Conservation (phyloP, 2,113 vertebrate genomes). For the Salvelinus sp. region DNA sequence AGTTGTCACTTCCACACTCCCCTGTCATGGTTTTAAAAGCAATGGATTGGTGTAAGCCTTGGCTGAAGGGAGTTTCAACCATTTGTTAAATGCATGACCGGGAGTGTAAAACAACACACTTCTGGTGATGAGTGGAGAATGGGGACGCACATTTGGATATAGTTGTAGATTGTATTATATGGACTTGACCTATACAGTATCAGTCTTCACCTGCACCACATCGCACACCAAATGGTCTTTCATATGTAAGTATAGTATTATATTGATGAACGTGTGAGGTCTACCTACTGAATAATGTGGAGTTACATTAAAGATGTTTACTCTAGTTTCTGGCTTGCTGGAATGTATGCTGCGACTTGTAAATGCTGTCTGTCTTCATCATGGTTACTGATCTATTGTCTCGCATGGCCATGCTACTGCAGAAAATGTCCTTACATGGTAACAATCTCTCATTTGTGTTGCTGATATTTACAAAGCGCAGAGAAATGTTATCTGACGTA, state of each 20-base stretch:
- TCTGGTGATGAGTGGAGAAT: too few relatives aligned
- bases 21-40: too few relatives aligned
- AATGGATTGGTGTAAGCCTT: too few relatives aligned
- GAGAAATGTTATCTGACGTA: slow-evolving; percentile 16
- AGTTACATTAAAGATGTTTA: slow-evolving; percentile 62
- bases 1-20: too few relatives aligned
- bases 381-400: neutral
- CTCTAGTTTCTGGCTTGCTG: neutral
- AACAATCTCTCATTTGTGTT: slow-evolving; percentile 3
- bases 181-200: slow-evolving; percentile 68
- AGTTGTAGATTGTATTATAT: slow-evolving; percentile 77
- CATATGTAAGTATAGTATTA: slow-evolving; percentile 35
- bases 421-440: neutral
- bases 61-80: too few relatives aligned
- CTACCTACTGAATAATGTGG: slow-evolving; percentile 52
- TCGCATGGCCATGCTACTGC: neutral
- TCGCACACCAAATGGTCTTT: slow-evolving; percentile 47
- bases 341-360: neutral
- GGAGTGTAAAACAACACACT: too few relatives aligned
- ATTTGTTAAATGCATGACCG: too few relatives aligned
- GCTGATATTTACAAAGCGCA: slow-evolving; percentile 11
- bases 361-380: slow-evolving; percentile 23
- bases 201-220: slow-evolving; percentile 17
- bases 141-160: slow-evolving; percentile 36
- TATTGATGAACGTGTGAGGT: slow-evolving; percentile 45